These are phyloP conservation scores for Crotalus helleri DNA, from an alignment of 2,113 vertebrate species.

Conservation along the genomic window DNA sequence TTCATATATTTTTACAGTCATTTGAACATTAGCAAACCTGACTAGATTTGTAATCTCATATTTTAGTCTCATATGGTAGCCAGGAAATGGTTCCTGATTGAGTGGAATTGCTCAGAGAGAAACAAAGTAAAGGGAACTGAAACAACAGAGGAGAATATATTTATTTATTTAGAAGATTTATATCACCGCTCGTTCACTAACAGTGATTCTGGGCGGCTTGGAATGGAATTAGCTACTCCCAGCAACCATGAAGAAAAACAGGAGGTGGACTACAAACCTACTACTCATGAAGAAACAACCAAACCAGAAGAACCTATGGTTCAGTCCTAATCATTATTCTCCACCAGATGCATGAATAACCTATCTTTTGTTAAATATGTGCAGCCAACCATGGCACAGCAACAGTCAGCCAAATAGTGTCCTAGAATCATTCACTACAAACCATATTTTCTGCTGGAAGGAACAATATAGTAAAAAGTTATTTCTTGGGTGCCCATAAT, in stretches of 20 bases:
- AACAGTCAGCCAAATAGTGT: not conserved
- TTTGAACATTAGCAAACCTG: not conserved
- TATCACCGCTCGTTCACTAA: not conserved
- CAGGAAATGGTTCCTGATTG: not conserved
- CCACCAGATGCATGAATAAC: conserved; percentile 10
- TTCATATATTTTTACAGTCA: not conserved
- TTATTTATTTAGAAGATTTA: not conserved
- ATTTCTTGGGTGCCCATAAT: not conserved
- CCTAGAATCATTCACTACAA: not conserved
- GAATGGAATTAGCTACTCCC: not conserved
- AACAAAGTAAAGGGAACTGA: not conserved
- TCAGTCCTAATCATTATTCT: conserved; percentile 18
- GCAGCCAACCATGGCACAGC: not conserved
- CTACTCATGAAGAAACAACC: not conserved
- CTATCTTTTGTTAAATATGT: conserved; percentile 26
- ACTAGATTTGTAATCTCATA: not conserved
- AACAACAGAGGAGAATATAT: not conserved
- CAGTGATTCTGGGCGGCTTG: not conserved
- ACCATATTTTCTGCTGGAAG: conserved; percentile 8
- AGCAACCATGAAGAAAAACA: not conserved
- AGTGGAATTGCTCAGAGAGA: not conserved
- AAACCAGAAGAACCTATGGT: not conserved
- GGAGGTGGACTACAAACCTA: not conserved
- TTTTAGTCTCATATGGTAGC: not conserved
- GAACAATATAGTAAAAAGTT: not conserved